phyloP scores from a whole-genome alignment of 2,113 vertebrate genomes.

The Elephas maximus region DNA sequence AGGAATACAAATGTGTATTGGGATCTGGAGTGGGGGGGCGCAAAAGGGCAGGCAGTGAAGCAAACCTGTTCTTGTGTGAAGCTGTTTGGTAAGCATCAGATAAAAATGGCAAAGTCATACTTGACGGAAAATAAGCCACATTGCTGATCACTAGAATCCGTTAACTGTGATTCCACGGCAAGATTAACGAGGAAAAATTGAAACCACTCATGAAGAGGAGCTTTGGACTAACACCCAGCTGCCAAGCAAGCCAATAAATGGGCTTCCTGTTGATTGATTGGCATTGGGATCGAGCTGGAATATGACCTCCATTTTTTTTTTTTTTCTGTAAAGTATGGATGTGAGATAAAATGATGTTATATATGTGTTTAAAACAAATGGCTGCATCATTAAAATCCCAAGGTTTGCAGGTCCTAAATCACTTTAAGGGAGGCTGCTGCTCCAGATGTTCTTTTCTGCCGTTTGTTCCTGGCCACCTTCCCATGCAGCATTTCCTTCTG shows the following conservation, averaged over 20 bases:
- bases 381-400: not conserved
- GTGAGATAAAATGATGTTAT: conserved; percentile 18
- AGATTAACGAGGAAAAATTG: conserved; percentile 81
- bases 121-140: conserved; percentile 84
- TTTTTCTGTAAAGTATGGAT: not conserved
- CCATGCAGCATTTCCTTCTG: not conserved
- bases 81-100: conserved; percentile 78
- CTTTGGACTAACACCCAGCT: conserved; percentile 74
- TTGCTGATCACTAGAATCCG: conserved; percentile 75
- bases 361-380: conserved; percentile 20
- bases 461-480: not conserved
- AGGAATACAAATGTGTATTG: conserved; percentile 82
- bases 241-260: conserved; percentile 68
- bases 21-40: not conserved
- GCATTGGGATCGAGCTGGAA: conserved; percentile 68
- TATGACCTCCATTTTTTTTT: conserved; percentile 42
- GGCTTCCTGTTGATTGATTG: conserved; percentile 64
- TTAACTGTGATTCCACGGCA: conserved; percentile 79
- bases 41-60: not conserved
- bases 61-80: conserved; percentile 76
- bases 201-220: conserved; percentile 74
- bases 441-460: not conserved
- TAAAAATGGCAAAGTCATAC: conserved; percentile 82
- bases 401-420: not conserved
- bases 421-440: not conserved